A percentile compares a stretch with the other conserved stretches of the same genome.
Conservation (phyloP, 2,888 invertebrate genomes). For the Limnephilus marmoratus region DNA sequence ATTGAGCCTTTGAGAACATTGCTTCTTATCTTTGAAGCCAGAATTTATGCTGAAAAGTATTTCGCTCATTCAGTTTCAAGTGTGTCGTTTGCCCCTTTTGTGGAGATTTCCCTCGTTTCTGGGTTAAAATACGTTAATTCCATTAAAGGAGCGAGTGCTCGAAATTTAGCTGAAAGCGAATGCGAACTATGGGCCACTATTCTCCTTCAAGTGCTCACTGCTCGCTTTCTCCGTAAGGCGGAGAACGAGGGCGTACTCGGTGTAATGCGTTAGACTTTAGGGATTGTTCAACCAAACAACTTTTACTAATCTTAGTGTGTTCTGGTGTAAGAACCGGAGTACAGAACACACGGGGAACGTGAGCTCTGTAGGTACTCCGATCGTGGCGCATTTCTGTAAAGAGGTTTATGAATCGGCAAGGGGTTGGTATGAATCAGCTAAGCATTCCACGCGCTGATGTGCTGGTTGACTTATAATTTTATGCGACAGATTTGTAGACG, state of each 20-base stretch:
- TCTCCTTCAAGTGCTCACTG: neutral
- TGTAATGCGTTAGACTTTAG: neutral
- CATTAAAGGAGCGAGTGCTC: neutral
- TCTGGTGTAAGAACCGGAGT: neutral
- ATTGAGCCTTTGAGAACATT: neutral
- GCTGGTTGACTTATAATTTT: neutral
- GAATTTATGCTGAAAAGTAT: neutral
- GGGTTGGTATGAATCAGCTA: neutral
- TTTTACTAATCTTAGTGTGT: neutral
- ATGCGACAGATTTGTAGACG: neutral
- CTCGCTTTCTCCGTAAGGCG: neutral
- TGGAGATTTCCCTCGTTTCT: neutral
- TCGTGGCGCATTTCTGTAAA: neutral
- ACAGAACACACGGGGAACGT: neutral
- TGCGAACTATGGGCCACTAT: constrained; percentile 4
- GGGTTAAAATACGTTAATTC: constrained; percentile 4
- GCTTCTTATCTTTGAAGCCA: neutral
- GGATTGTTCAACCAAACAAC: constrained; percentile 20
- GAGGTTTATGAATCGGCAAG: neutral
- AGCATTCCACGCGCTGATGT: neutral
- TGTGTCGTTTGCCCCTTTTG: neutral
- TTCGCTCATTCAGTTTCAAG: neutral
- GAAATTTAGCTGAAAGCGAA: constrained; percentile 2
- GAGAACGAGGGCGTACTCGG: neutral
- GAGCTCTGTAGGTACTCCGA: neutral